These are phyloP conservation scores for Bilobella aurantiaca DNA, from an alignment of 1,140 invertebrate species.

Conservation along the genomic window DNA sequence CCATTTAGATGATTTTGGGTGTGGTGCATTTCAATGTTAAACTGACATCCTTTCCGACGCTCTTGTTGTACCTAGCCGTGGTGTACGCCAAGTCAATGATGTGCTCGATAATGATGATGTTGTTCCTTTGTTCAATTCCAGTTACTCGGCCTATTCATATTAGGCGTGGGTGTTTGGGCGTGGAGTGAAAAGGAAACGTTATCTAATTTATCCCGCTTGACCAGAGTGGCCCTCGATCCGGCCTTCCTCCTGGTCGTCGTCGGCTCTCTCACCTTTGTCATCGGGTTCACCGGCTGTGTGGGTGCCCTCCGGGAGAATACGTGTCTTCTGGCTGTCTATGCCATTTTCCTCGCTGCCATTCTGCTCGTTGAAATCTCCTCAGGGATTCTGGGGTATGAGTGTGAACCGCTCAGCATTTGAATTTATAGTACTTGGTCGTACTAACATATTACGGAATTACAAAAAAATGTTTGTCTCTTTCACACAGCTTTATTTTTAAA, in stretches of 20 bases:
- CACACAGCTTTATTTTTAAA: constrained; percentile 80
- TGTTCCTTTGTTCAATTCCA: constrained; percentile 42
- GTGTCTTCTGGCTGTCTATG: constrained; percentile 79
- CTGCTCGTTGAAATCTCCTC: constrained; percentile 80
- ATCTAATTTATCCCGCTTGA: constrained; percentile 74
- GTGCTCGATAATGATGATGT: no score
- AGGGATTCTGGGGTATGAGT: constrained; percentile 65
- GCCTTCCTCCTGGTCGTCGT: constrained; percentile 88
- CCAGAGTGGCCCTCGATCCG: constrained; percentile 80
- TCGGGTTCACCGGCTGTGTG: constrained; percentile 82
- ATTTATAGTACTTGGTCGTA: no score
- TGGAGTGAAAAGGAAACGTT: constrained; percentile 96
- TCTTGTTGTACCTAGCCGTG: no score
- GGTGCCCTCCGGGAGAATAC: constrained; percentile 84
- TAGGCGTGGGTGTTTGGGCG: constrained; percentile 88
- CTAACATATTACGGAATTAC: no score
- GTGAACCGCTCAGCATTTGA: no score
- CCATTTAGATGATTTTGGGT: no score
- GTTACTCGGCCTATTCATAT: constrained; percentile 71
- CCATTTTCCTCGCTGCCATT: constrained; percentile 78
- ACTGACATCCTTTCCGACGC: no score
- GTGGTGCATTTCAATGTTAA: no score
- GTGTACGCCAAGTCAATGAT: no score
- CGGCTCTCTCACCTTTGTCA: constrained; percentile 44
- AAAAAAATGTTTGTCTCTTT: neutral